Evolutionary conservation across 1,140 invertebrate species (phyloP), one percentile per base, ranked within the genome.

Genomic region (Trachymyrmex cornetzi): DNA sequence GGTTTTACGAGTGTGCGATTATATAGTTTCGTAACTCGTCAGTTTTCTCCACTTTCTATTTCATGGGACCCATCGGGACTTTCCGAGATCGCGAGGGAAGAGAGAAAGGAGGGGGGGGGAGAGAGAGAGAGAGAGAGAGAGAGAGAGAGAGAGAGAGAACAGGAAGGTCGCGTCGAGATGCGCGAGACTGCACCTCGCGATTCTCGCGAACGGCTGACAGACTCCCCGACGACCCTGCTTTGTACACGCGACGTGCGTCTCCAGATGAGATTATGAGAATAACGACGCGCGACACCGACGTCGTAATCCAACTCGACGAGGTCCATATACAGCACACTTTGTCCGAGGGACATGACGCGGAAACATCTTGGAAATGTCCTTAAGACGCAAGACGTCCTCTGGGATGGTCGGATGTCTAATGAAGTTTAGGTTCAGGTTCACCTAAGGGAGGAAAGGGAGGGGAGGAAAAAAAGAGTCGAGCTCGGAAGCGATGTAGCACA

Each of bases 101-200:
- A 12, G 14, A n/a, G n/a, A n/a, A n/a, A n/a, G 0, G 12, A 1
- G 12, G 4, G 38, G 12, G 5, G 12, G 11, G 22, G 1, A n/a
- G 9, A 14, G 16, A n/a, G 9, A 6, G 16, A 34, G 9, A 14
- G 16, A 34, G 9, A 14, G 16, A 34, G 7, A 12, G 16, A 34
- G 7, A 12, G 16, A 34, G 9, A 14, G 16, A 34, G 9, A 14
- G 16, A 34, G 9, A 14, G 16, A 44, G n/a, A 69, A 69, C 38
- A 69, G 14, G 38, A 48, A 48, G 38, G n/a, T 67, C 34, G 66
- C 66, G 12, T 67, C n/a, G 38, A 69, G 66, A 69, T 69, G 66
- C 38, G 66, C n/a, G 55, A 55, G 53, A 55, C 6, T n/a, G n/a
- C 66, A 69, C 48, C 66, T 67, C 66, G 66, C n/a, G 38, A 48